These are phyloP conservation scores for Laticauda colubrina DNA, from an alignment of 2,113 vertebrate species.

Conservation along the genomic window DNA sequence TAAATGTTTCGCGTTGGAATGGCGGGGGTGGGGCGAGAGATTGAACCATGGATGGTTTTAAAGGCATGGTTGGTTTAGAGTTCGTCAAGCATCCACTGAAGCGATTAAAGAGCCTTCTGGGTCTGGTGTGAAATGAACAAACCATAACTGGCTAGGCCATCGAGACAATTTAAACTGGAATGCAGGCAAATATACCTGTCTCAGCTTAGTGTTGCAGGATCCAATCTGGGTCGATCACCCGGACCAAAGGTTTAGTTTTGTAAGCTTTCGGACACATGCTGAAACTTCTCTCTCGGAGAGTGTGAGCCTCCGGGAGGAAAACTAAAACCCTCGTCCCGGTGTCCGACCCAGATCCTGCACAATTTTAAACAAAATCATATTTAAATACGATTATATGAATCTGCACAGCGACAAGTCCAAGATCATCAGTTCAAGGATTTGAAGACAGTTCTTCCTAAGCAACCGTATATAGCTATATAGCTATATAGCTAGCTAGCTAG, in stretches of 20 bases:
- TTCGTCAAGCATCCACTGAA: background rate
- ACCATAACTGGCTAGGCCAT: background rate
- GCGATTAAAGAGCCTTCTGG: background rate
- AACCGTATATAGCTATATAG: too few species aligned
- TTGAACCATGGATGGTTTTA: background rate
- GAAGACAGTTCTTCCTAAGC: background rate
- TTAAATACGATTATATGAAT: background rate
- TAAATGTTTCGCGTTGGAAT: background rate
- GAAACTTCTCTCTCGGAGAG: background rate
- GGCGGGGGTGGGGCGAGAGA: background rate
- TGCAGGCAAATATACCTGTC: background rate
- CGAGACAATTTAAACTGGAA: background rate
- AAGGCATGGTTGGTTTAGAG: background rate
- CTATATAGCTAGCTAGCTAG: too few species aligned
- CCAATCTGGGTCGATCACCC: background rate
- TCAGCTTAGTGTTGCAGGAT: background rate
- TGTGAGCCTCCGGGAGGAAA: background rate
- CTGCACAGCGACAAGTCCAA: background rate
- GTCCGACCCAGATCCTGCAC: background rate
- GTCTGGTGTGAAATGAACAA: background rate
- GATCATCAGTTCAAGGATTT: background rate
- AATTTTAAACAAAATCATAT: background rate
- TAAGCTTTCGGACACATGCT: background rate
- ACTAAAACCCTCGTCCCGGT: background rate
- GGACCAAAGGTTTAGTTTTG: background rate